Base-by-base conservation (phyloP, 1,140 invertebrate species). In the Cylas formicarius region DNA sequence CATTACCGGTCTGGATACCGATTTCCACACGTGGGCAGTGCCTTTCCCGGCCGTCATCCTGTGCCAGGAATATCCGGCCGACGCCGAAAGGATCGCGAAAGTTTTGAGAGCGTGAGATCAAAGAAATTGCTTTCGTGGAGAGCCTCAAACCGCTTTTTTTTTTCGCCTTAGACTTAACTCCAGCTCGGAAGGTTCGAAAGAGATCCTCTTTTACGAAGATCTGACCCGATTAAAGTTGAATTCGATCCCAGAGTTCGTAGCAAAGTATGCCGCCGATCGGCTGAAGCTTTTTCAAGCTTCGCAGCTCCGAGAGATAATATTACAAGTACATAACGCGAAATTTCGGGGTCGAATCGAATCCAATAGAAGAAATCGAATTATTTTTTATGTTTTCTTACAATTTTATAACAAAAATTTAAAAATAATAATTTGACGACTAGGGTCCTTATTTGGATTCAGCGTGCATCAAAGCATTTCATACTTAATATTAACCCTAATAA, bases 11-110 rank as follows among this genome's bases (percentile, higher is more conserved):
- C 66, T 80, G 36, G 78, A 81, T 57, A 80, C 80, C 2, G 80
- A 82, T 61, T 82, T 82, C 56, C 80, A 83, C 56, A 82, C 79
- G 49, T 82, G 81, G 74, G 76, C 82, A 52, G 77, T 83, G 0
- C 71, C 77, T 1, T 84, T 82, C 60, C 81, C 81, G 4, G 76
- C 79, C 0, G 72, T 82, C 0, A 78, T 78, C 0, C 60, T 83
- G 6, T 84, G 81, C 29, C 57, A 53, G 18, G 18, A 43, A 23
- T 23, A 39, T 11, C 74, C 78, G 0, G 71, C 68, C 4, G 71
- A 69, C 50, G 57, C 64, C 2, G 62, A 69, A 38, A 46, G 65
- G 7, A 57, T 77, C 19, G 53, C 68, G 29, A 63, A 65, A 24
- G 72, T 57, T 33, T 45, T 62, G 17, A 16, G 13, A 34, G 13